Evolutionary conservation across 2,888 invertebrate species (phyloP).

Genomic region (Mimas tiliae): DNA sequence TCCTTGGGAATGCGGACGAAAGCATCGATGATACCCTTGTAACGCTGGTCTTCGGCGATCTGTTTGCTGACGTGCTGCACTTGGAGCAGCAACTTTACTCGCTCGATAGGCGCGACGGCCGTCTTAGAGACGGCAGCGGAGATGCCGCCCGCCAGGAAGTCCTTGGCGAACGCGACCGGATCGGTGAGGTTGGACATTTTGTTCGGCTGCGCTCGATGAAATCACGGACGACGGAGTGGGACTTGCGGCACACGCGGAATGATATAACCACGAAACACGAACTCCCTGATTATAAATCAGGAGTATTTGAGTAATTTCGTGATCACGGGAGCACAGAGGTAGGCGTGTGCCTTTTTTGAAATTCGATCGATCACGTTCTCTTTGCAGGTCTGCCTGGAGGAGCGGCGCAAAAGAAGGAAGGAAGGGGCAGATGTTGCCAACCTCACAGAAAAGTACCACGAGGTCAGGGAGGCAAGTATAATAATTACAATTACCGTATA

Average conservation of each 20-base stretch:
- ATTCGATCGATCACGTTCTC: constrained; percentile 85
- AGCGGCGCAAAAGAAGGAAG: constrained; percentile 83
- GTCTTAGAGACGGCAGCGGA: constrained; percentile 98
- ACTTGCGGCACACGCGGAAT: constrained; percentile 75
- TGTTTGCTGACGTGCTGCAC: constrained; percentile 98
- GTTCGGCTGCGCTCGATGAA: constrained; percentile 65
- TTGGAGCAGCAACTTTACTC: constrained; percentile 97
- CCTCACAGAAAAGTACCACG: constrained; percentile 74
- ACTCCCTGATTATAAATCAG: constrained; percentile 79
- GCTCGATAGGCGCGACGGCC: constrained; percentile 97
- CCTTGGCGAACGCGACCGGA: constrained; percentile 95
- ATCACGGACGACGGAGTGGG: constrained; percentile 61
- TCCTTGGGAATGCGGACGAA: constrained; percentile 95
- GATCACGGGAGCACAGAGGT: constrained; percentile 83
- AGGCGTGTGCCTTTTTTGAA: constrained; percentile 84
- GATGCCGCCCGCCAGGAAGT: constrained; percentile 96
- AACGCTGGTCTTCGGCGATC: constrained; percentile 94
- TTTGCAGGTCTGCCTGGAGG: constrained; percentile 78
- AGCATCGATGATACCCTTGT: constrained; percentile 96
- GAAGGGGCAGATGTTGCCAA: constrained; percentile 81
- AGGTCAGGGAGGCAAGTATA: constrained; percentile 69
- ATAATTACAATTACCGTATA: constrained; percentile 38
- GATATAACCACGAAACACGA: constrained; percentile 80
- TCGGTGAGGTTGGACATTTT: constrained; percentile 86
- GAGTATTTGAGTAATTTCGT: constrained; percentile 81